A percentile compares a stretch with the other conserved stretches of the same genome.
Evolutionary conservation across 2,113 vertebrate genomes (phyloP).

Genomic region (Epinephelus moara): DNA sequence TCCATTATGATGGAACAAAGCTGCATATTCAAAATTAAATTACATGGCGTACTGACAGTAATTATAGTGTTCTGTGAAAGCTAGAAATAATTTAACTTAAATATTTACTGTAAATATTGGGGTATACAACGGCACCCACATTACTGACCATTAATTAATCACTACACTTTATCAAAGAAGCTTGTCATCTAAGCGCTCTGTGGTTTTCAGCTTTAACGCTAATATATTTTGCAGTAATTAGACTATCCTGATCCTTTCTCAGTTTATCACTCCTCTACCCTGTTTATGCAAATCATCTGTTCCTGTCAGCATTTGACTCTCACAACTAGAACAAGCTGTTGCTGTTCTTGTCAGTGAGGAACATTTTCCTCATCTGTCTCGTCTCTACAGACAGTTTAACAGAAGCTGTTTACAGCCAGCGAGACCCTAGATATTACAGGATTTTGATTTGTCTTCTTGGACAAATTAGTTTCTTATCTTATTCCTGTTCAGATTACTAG

Average conservation of each 20-base stretch:
- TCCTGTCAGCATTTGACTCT: conserved; percentile 47
- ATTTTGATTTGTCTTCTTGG: neutral
- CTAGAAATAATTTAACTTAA: neutral
- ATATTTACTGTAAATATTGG: neutral
- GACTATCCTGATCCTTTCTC: neutral
- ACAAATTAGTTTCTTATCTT: neutral
- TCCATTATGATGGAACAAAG: neutral
- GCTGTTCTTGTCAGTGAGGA: neutral
- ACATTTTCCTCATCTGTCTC: conserved; percentile 7
- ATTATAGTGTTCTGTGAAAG: neutral
- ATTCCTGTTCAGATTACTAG: neutral
- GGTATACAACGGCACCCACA: neutral
- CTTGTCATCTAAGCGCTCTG: neutral
- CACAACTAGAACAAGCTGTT: conserved; percentile 34
- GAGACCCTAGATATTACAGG: neutral
- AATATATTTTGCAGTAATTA: neutral
- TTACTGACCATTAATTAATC: neutral
- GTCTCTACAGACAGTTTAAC: neutral
- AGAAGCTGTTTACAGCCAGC: neutral
- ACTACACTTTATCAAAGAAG: conserved; percentile 1
- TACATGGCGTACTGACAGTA: neutral
- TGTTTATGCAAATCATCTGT: conserved; percentile 58
- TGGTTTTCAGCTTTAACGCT: neutral
- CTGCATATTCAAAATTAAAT: neutral
- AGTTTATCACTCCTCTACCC: neutral